Evolutionary conservation across 2,113 vertebrate genomes (phyloP), one percentile per base, ranked within the genome.

Genomic region (Rhinoptilus africanus): DNA sequence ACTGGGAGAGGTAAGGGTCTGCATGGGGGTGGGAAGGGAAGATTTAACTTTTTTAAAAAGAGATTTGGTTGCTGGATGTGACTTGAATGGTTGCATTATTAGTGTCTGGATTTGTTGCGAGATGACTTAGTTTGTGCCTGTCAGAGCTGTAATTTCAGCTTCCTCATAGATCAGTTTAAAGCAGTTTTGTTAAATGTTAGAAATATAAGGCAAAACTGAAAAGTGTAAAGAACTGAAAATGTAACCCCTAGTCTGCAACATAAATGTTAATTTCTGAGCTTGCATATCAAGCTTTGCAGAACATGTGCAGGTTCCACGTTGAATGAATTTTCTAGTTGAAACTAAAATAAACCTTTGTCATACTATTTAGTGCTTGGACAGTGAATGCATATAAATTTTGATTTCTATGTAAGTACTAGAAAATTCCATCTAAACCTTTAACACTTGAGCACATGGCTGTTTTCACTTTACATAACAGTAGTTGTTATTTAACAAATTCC

Each of bases 251-350:
- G 8, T 37, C 57, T 83, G 35, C 30, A 79, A 19, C 4, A 3
- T 43, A 35, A 63, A 63, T 47, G 8, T 27, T 63, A 0, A 0
- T 74, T 84, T 93, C 47, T 72, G 74, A 68, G 59, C 30, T 83
- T 1, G 0, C 0, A 0, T 64, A 51, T 14, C 19, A 48, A 39
- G 19, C 22, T 60, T 60, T 72, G 19, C 34, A 45, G 75, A 68
- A n/a, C 5, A 8, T 18, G 10, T 50, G 9, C 43, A 54, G 2
- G 30, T 45, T 89, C 66, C 21, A 72, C 17, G 43, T 16, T 64
- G 43, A 47, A 72, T 34, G 2, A 35, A 19, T 89, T 71, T 71
- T 60, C 12, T 30, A 41, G 22, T 71, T 76, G 37, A 51, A 56
- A 72, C 22, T 51, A 56, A 79, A 79, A 35, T 21, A 53, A 53